Conservation (phyloP, 2,888 invertebrate species). For the Parascotia fuliginaria region DNA sequence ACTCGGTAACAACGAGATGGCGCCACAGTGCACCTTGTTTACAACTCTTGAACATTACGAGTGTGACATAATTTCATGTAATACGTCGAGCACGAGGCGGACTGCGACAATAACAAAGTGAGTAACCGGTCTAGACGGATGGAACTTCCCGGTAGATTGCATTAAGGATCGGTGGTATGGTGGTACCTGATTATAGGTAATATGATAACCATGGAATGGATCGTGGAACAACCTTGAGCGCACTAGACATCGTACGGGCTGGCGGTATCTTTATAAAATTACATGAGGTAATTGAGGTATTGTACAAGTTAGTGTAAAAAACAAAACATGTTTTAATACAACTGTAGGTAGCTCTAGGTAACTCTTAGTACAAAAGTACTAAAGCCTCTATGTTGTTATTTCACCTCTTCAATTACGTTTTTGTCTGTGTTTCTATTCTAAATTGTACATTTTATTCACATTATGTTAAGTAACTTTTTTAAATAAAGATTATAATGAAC, state of each 20-base stretch:
- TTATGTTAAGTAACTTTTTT: no score
- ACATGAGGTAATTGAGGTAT: background rate
- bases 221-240: constrained; percentile 22
- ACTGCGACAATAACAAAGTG: constrained; percentile 42
- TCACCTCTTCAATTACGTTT: no score
- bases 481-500: no score
- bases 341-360: no score
- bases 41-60: constrained; percentile 50
- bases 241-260: background rate
- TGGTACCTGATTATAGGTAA: background rate
- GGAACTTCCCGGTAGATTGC: constrained; percentile 8
- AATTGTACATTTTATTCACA: no score
- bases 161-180: background rate
- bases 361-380: no score
- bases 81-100: constrained; percentile 37
- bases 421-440: no score
- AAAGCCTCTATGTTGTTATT: no score
- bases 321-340: no score
- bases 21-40: constrained; percentile 60
- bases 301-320: background rate
- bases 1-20: constrained; percentile 53
- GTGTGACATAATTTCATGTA: constrained; percentile 73
- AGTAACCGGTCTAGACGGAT: constrained; percentile 24
- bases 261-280: background rate
- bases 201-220: background rate